Evolutionary conservation across 2,797 vertebrate genomes (phyloP), one percentile per base, ranked within the genome.

Genomic region (Anguilla megastoma): DNA sequence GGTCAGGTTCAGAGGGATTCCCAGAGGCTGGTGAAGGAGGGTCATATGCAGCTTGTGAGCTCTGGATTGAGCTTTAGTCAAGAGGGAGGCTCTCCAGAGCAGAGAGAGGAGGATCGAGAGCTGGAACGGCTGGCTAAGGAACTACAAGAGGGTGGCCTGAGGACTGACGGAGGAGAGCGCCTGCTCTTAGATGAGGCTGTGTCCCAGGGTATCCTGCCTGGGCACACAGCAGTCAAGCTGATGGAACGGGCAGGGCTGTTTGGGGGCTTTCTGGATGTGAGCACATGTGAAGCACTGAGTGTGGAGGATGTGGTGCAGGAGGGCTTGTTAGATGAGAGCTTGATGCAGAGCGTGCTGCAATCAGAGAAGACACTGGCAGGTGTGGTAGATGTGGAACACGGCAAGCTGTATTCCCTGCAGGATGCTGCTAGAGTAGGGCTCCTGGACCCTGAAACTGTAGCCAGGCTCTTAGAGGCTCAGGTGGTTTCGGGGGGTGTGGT

Each of bases 401-500:
- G 93, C 86, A n/a, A 92, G 95, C 69, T 96, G 89, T 92, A 92
- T 56, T 97, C 97, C 21, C 24, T 99, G 88, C 97, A 92, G 88
- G 97, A 99, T 12, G 98, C 98, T 0, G 94, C 96, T 80, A 93
- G 93, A 0, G 74, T 92, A 52, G 98, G 98, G 33, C 93, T 99
- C 69, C 94, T 99, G 60, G 97, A 98, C 91, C 92, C 94, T 41
- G 93, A 97, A 90, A 97, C 97, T 0, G 97, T 97, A 0, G 91
- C 90, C 92, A 95, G 95, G 89, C 95, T 99, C 87, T 92, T 99
- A 87, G 98, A 99, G 92, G 97, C 96, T 0, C 98, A 99, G 90
- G 97, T 99, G 79, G 96, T 94, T 0, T 97, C 98, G 33, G 98
- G 98, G 30, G 99, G 99, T 27, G 96, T 99, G 5, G 92, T 98